These are phyloP conservation scores for Cydia pomonella DNA, from an alignment of 1,140 invertebrate species.

Conservation along the genomic window DNA sequence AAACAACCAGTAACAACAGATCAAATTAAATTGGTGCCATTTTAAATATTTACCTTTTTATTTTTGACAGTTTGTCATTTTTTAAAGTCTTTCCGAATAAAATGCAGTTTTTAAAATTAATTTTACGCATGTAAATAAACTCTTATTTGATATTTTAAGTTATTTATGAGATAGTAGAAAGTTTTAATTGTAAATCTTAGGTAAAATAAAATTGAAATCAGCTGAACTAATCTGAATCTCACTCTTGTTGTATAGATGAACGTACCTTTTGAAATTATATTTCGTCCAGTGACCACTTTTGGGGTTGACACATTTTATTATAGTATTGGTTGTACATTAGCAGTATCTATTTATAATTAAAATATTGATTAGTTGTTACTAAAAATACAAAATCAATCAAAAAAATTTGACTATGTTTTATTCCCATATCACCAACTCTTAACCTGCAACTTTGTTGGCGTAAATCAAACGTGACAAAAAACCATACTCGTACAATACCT, in stretches of 20 bases:
- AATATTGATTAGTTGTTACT: constrained; percentile 80
- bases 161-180: constrained; percentile 76
- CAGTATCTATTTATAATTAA: constrained; percentile 76
- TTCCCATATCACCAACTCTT: neutral
- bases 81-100: constrained; percentile 53
- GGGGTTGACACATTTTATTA: constrained; percentile 65
- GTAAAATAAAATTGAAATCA: constrained; percentile 72
- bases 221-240: constrained; percentile 76
- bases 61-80: constrained; percentile 59
- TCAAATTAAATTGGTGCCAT: constrained; percentile 56
- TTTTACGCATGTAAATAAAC: constrained; percentile 71
- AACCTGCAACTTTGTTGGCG: too few species aligned
- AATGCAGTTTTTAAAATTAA: constrained; percentile 58
- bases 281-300: constrained; percentile 69
- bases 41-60: constrained; percentile 59
- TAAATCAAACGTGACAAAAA: too few species aligned
- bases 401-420: constrained; percentile 40
- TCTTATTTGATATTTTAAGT: constrained; percentile 69
- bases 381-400: constrained; percentile 77
- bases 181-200: constrained; percentile 74
- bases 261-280: constrained; percentile 67
- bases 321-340: constrained; percentile 71
- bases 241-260: constrained; percentile 68
- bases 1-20: constrained; percentile 48
- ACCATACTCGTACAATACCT: too few species aligned